These are phyloP conservation scores for Mesembrinibis cayennensis DNA, from an alignment of 2,113 vertebrate genomes.

Conservation along the genomic window DNA sequence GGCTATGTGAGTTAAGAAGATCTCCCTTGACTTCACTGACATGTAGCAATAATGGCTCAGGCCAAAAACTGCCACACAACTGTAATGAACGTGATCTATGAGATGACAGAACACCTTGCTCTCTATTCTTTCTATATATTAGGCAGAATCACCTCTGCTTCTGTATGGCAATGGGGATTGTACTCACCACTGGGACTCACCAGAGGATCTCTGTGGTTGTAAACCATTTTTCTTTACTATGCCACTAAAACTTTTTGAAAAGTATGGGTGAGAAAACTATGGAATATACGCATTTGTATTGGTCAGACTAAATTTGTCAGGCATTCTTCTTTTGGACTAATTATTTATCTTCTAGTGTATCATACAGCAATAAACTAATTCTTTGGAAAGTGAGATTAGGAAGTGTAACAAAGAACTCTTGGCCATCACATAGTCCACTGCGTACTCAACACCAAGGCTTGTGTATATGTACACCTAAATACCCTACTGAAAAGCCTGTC, in stretches of 20 bases:
- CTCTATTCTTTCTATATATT: not conserved
- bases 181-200: not conserved
- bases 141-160: not conserved
- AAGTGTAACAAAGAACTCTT: not conserved
- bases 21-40: not conserved
- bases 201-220: not conserved
- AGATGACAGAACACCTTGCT: not conserved
- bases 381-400: not conserved
- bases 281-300: not conserved
- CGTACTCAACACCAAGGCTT: rapidly evolving
- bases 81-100: not conserved
- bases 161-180: rapidly evolving
- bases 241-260: not conserved
- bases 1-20: not conserved
- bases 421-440: too few species aligned
- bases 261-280: not conserved
- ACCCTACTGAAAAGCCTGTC: not conserved
- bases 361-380: not conserved
- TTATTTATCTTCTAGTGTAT: not conserved
- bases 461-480: not conserved
- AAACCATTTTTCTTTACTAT: not conserved
- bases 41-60: not conserved
- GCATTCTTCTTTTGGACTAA: not conserved
- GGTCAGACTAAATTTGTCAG: not conserved
- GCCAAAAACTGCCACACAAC: not conserved